Evolutionary conservation across 2,797 vertebrate genomes (phyloP).

Genomic region (Neoniphon sammara): DNA sequence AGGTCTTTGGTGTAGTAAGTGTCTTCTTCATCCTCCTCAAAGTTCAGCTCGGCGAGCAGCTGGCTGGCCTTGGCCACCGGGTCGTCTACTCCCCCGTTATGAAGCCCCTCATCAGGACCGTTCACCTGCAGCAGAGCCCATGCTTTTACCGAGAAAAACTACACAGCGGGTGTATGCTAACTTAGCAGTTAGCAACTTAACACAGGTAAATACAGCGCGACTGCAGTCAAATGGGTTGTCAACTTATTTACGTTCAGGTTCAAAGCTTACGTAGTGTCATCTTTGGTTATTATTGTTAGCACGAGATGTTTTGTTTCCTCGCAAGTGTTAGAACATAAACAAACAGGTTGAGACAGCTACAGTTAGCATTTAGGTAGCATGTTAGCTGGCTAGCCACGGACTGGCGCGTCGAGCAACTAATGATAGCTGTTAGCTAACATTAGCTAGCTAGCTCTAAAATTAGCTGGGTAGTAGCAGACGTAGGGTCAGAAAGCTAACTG

Average conservation of each 20-base stretch:
- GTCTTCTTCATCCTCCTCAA: conserved; percentile 96
- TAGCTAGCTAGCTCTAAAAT: conserved; percentile 31
- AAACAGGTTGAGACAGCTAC: neutral
- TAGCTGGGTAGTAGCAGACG: conserved; percentile 58
- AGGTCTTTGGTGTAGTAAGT: conserved; percentile 97
- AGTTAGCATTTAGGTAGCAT: conserved; percentile 11
- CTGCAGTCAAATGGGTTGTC: neutral
- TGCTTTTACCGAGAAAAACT: conserved; percentile 36
- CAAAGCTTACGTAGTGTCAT: neutral
- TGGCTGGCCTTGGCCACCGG: conserved; percentile 91
- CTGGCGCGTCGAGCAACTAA: conserved; percentile 25
- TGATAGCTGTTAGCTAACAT: conserved; percentile 39
- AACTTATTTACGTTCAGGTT: conserved; percentile 13
- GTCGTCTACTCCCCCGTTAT: conserved; percentile 91
- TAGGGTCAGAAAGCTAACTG: conserved; percentile 45
- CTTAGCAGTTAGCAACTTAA: conserved; percentile 40
- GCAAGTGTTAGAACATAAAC: neutral
- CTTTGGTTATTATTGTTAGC: neutral
- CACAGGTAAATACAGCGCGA: conserved; percentile 10
- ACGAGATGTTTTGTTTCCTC: neutral
- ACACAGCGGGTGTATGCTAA: neutral
- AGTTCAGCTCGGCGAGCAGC: conserved; percentile 92
- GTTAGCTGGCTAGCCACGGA: conserved; percentile 11
- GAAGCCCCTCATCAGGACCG: conserved; percentile 90
- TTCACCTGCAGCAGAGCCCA: conserved; percentile 82